Percentiles rank a stretch among this genome's conserved stretches.
Evolutionary conservation across 2,797 vertebrate species (phyloP).

Genomic region (Sandelia bainsii): DNA sequence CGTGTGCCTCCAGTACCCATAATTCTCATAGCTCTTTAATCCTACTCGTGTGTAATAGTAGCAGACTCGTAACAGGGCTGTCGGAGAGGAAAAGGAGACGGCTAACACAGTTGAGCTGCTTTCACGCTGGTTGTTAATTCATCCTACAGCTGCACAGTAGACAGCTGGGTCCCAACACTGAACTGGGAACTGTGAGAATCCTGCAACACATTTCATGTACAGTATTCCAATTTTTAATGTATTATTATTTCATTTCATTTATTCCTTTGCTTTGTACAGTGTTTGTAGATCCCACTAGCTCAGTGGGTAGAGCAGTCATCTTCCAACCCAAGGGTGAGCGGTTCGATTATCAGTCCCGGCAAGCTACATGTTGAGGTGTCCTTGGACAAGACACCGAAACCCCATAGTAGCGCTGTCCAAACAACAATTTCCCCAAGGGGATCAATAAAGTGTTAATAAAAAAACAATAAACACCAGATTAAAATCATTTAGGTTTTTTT

Average conservation of each 20-base stretch:
- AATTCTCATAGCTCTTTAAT: background rate
- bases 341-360: too few species aligned
- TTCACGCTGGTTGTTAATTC: slow-evolving; percentile 1
- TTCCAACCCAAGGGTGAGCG: too few species aligned
- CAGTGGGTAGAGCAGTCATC: too few species aligned
- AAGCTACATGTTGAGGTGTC: too few species aligned
- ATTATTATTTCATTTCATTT: background rate
- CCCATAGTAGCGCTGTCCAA: too few species aligned
- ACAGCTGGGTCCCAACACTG: background rate
- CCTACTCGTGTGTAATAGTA: background rate
- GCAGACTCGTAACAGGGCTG: slow-evolving; percentile 1
- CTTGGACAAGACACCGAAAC: too few species aligned
- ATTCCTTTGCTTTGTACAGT: too few species aligned
- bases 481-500: too few species aligned
- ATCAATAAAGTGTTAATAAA: too few species aligned
- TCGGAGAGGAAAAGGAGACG: background rate
- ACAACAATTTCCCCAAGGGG: too few species aligned
- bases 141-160: background rate
- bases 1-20: background rate
- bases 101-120: background rate
- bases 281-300: too few species aligned
- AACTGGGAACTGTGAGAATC: background rate
- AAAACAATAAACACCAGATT: too few species aligned
- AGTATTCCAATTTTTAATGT: background rate
- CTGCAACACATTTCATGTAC: background rate